Base-by-base conservation (phyloP, 2,888 invertebrate genomes). In the Eristalis arbustorum region DNA sequence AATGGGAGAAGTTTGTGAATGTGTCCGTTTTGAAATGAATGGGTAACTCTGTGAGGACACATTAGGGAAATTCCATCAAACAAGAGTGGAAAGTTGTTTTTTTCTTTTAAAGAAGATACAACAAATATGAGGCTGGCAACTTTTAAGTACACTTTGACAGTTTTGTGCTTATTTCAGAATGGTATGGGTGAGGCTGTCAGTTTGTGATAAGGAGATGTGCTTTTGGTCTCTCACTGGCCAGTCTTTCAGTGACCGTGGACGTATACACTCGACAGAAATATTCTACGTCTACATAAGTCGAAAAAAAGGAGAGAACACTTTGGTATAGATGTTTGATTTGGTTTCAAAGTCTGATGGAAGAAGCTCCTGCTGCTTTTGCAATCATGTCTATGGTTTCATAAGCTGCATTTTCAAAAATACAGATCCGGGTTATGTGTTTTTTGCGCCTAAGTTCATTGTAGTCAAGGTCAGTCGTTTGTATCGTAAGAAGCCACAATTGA, bases 41-140 rank as follows among this genome's bases (percentile, higher is more conserved):
- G 72, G 68, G 31, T 64, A 72, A 73, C 49, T 42, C 56, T 63
- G 23, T 68, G 62, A 66, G 78, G 73, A 74, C 68, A 69, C 83
- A 78, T 78, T 78, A 78, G 78, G 69, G 69, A 78, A 78, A 78
- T 83, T 83, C 64, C 68, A 59, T 62, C 68, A 40, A 78, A 73
- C 42, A 49, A 59, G 73, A 63, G 73, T 67, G 18, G 69, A 74
- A 74, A 74, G 59, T 73, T 78, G 59, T 73, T 78, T 25, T 34
- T 59, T 25, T n/a, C 13, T 22, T 56, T 18, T 22, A 62, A n/a
- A 28, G 31, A 62, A 66, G 14, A 56, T 37, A 61, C 34, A 23
- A 37, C 66, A 78, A 78, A 78, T 56, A 72, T 49, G 49, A n/a
- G 64, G 49, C 59, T 66, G 28, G 61, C 42, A 73, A 78, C 62